Conservation (phyloP, 1,140 invertebrate genomes). For the Orchestia grillus region DNA sequence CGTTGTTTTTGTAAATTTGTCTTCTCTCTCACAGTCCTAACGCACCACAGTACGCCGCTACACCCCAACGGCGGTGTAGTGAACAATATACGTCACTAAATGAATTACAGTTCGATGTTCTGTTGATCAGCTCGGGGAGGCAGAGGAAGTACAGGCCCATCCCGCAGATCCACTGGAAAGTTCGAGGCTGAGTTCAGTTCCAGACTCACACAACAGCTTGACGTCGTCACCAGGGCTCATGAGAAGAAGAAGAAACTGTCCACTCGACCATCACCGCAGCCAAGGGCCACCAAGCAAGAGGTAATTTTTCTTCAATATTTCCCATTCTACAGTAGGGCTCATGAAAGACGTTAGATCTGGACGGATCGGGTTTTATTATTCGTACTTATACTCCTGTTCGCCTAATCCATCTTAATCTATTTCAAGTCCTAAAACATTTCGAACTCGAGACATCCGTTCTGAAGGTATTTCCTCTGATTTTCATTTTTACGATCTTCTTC, state of each 20-base stretch:
- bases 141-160: neutral
- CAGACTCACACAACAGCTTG: neutral
- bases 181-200: conserved; percentile 42
- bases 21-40: too few relatives aligned
- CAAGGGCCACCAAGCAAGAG: neutral
- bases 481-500: too few relatives aligned
- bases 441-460: too few relatives aligned
- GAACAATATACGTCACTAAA: too few relatives aligned
- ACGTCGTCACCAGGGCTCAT: conserved; percentile 9
- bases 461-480: too few relatives aligned
- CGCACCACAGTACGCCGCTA: too few relatives aligned
- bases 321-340: neutral
- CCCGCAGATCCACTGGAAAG: neutral
- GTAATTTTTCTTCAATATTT: neutral
- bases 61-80: too few relatives aligned
- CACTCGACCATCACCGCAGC: neutral
- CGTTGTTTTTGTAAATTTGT: too few relatives aligned
- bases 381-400: too few relatives aligned
- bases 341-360: neutral
- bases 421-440: too few relatives aligned
- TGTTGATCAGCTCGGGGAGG: neutral
- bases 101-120: neutral
- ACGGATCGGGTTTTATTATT: too few relatives aligned
- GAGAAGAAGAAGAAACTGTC: conserved; percentile 10
- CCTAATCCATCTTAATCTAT: too few relatives aligned